phyloP scores from a whole-genome alignment of 2,113 vertebrate species.

The Tyto alba region DNA sequence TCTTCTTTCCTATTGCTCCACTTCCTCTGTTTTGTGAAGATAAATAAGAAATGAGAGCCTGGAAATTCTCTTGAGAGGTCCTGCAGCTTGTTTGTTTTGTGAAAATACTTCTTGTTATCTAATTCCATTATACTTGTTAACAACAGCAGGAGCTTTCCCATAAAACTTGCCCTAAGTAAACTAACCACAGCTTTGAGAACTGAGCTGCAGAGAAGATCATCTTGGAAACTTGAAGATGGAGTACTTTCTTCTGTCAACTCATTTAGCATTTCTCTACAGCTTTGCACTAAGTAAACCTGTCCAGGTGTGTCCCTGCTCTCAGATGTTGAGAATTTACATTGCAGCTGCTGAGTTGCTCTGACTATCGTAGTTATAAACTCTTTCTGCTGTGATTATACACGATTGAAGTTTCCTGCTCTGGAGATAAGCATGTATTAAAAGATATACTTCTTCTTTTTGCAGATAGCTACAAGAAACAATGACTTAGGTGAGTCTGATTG shows the following conservation, averaged over 20 bases:
- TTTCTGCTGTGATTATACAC: background rate
- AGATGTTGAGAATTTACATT: background rate
- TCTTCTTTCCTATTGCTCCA: constrained; percentile 59
- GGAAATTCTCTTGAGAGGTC: constrained; percentile 59
- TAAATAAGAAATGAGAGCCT: constrained; percentile 60
- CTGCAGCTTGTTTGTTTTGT: constrained; percentile 61
- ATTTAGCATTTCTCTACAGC: constrained; percentile 33
- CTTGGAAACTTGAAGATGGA: constrained; percentile 27
- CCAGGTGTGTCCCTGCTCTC: constrained; percentile 43
- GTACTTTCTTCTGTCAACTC: constrained; percentile 7
- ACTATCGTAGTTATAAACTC: background rate
- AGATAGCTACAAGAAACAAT: constrained; percentile 36
- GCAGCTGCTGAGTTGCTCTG: background rate
- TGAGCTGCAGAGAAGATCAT: background rate
- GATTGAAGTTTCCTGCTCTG: background rate
- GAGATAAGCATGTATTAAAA: background rate
- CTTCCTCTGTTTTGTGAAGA: constrained; percentile 55
- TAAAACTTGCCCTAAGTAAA: constrained; percentile 13
- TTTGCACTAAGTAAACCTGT: constrained; percentile 42
- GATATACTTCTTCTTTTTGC: background rate
- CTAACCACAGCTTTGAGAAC: background rate
- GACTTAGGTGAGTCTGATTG: constrained; percentile 43
- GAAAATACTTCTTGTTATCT: constrained; percentile 45
- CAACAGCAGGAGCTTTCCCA: constrained; percentile 31
- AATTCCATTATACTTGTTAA: constrained; percentile 41